A percentile compares a stretch with the other conserved stretches of the same genome.
Conservation (phyloP, 2,113 vertebrate species). For the Microtus oregoni region DNA sequence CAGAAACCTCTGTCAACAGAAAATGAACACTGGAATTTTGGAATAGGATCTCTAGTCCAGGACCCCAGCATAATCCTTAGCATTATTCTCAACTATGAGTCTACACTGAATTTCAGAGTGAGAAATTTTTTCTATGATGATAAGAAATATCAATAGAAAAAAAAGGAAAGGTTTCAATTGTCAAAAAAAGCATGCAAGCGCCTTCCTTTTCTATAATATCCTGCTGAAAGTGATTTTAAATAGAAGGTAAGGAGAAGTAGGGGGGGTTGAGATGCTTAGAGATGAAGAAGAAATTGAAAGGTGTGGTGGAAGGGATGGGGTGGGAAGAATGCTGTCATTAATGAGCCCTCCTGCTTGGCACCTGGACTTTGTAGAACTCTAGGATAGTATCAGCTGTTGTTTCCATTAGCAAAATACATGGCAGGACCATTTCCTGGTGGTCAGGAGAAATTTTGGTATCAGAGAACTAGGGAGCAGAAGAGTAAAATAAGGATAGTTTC, state of each 20-base stretch:
- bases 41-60: not conserved
- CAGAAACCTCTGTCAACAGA: no score
- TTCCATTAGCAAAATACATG: not conserved
- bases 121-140: not conserved
- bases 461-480: not conserved
- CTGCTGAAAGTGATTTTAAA: not conserved
- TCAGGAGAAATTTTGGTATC: not conserved
- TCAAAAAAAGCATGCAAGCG: not conserved
- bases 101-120: not conserved
- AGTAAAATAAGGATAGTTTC: not conserved
- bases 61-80: not conserved
- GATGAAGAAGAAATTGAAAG: not conserved
- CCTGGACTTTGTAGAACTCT: not conserved
- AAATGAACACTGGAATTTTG: not conserved
- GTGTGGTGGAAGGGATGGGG: not conserved
- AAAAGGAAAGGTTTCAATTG: not conserved
- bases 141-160: not conserved
- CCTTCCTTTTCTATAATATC: not conserved
- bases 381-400: not conserved
- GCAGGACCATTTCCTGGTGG: not conserved
- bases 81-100: not conserved
- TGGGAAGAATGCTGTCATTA: not conserved
- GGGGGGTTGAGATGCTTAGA: not conserved
- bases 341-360: not conserved
- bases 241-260: not conserved